These are phyloP conservation scores for Nomada fabriciana DNA, from an alignment of 2,888 invertebrate species.

Conservation along the genomic window DNA sequence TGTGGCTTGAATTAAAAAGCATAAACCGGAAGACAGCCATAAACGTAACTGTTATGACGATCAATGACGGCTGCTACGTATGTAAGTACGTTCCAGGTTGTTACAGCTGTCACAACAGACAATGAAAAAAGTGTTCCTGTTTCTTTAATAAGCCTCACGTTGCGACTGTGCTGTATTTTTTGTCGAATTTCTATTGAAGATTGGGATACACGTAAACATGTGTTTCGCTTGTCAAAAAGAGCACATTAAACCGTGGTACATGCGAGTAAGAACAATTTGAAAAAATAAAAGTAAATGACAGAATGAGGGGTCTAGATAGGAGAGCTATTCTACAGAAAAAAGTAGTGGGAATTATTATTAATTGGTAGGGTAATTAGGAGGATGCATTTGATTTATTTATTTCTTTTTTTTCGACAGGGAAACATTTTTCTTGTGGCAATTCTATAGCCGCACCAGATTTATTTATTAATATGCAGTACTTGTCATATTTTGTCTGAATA, in stretches of 20 bases:
- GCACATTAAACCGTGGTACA: background rate
- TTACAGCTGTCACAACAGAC: slow-evolving; percentile 49
- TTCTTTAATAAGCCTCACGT: slow-evolving; percentile 12
- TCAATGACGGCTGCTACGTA: slow-evolving; percentile 1
- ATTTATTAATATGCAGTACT: no score
- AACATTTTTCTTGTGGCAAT: no score
- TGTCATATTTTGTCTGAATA: no score
- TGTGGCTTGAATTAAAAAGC: background rate
- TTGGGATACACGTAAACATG: slow-evolving; percentile 11
- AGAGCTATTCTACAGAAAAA: no score
- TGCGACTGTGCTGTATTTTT: background rate
- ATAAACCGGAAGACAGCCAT: slow-evolving; percentile 1
- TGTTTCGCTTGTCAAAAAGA: background rate
- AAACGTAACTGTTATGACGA: slow-evolving; percentile 24
- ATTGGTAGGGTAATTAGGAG: no score
- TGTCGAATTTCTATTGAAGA: slow-evolving; percentile 19
- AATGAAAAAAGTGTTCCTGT: slow-evolving; percentile 29
- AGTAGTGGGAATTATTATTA: no score
- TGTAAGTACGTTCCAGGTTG: slow-evolving; percentile 22
- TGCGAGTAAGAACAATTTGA: background rate
- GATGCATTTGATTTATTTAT: no score
- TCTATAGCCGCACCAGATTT: no score
- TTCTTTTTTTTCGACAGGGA: no score
- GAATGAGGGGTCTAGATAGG: no score
- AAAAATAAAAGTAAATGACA: no score